Base-by-base conservation (phyloP, 2,797 vertebrate genomes). In the Eutrigla gurnardus region DNA sequence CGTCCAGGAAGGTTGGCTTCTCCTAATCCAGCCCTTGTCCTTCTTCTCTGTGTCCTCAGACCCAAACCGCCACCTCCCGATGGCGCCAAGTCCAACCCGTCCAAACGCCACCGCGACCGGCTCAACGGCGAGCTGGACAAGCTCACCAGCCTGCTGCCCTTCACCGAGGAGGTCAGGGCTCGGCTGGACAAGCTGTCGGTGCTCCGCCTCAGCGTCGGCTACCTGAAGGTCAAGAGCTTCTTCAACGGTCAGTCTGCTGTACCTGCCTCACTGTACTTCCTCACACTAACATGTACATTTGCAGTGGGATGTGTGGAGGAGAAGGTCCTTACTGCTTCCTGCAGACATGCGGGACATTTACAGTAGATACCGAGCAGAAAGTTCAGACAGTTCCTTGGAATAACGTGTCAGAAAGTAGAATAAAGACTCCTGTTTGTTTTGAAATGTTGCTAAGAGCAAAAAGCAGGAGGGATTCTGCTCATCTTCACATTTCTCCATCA, bases 221-320 rank as follows among this genome's bases (percentile, higher is more conserved):
- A 96, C 91, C 93, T 97, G 73, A 96, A 95, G 89, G 93, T 94
- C 74, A 97, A 96, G 85, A 95, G 92, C 86, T 96, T 94, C 91
- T 95, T 96, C 81, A 89, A 75, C n/a, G 95, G 96, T 96, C 77
- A 94, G 95, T 10, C 25, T 25, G 25, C 25, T 25, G 25, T 25
- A 25, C 25, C 25, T 25, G 25, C 2, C 25, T 25, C 25, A 25
- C 25, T 25, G 25, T 25, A 25, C 25, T 25, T 25, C 25, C 25
- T 25, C 25, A 25, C 25, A 25, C 25, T 25, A 1, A 25, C 25
- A 25, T 25, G 25, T 25, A 25, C 25, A 25, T 25, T 25, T 25
- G 2, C 25, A 25, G 25, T 1, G 2, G 25, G 25, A 25, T 25
- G 25, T 25, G 25, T 25, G 25, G 25, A 25, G 25, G 25, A 25